Base-by-base conservation (phyloP, 2,797 vertebrate genomes). In the Amphiprion clarkii region DNA sequence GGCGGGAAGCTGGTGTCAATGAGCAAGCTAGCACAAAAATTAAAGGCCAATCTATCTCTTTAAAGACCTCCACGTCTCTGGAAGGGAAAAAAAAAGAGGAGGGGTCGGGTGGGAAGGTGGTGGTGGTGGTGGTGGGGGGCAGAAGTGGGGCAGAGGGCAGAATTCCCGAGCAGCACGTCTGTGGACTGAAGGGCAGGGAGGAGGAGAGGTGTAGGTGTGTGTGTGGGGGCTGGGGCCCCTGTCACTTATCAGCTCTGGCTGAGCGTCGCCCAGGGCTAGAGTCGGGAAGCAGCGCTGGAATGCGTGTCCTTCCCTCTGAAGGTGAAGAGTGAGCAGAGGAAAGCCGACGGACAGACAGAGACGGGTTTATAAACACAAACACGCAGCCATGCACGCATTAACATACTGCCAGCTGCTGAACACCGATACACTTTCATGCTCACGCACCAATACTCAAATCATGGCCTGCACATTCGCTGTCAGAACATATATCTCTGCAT, bases 241-340 rank as follows among this genome's bases (percentile, higher is more conserved):
- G 94, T 95, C 94, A 95, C 94, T 95, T 95, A 95, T 95, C 94
- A 94, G 94, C 93, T 93, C 90, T 81, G 91, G 91, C 94, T 94
- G 94, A 95, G 94, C 92, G 94, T 95, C 92, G 95, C 94, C 94
- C 92, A 79, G 93, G 94, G 94, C 94, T 92, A 93, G 93, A 95
- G 93, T 92, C 84, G 93, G 93, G 93, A 95, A 95, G 94, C 92
- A 79, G 92, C 69, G 52, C 87, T 90, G 95, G 94, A 95, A 95
- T 95, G 94, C 85, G 89, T 92, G 94, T 95, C 95, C 95, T 95
- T 94, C 88, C 84, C 92, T 94, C 92, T 94, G 94, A 95, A 96
- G 95, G 94, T 95, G 95, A 95, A 93, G 93, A 91, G 89, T 91
- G 92, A 92, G 78, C 82, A 89, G 88, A 93, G 89, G 82, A 86